A percentile compares a stretch with the other conserved stretches of the same genome.
Evolutionary conservation across 2,113 vertebrate species (phyloP).

Genomic region (Istiophorus platypterus): DNA sequence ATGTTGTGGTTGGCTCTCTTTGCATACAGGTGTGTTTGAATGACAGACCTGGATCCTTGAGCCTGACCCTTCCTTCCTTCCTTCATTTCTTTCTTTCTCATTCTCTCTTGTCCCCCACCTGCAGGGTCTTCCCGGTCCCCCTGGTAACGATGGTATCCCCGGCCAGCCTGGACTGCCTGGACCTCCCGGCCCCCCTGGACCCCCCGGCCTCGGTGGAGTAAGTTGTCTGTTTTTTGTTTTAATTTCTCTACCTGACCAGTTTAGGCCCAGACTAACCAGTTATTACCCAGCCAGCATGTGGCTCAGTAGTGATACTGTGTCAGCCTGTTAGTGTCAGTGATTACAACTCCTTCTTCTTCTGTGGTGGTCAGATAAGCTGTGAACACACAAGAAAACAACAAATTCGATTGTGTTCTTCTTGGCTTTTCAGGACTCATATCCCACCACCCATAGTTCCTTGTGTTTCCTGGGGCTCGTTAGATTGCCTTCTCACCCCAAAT

Average conservation of each 20-base stretch:
- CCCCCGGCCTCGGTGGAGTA: slow-evolving; percentile 95
- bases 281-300: neutral
- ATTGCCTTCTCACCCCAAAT: neutral
- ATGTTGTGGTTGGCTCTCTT: neutral
- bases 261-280: neutral
- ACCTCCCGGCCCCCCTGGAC: slow-evolving; percentile 92
- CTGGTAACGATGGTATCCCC: slow-evolving; percentile 92
- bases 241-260: neutral
- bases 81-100: neutral
- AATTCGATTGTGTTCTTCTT: neutral
- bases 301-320: neutral
- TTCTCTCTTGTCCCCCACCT: neutral
- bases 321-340: neutral
- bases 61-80: slow-evolving; percentile 18
- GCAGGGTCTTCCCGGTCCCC: slow-evolving; percentile 88
- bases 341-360: neutral
- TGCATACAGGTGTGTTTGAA: neutral
- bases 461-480: neutral
- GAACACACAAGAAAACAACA: neutral
- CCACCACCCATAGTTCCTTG: neutral
- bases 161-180: slow-evolving; percentile 91
- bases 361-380: neutral
- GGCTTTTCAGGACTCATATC: neutral
- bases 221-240: slow-evolving; percentile 73
- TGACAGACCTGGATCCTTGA: neutral